phyloP scores from a whole-genome alignment of 2,888 invertebrate species.

The Bugula neritina region DNA sequence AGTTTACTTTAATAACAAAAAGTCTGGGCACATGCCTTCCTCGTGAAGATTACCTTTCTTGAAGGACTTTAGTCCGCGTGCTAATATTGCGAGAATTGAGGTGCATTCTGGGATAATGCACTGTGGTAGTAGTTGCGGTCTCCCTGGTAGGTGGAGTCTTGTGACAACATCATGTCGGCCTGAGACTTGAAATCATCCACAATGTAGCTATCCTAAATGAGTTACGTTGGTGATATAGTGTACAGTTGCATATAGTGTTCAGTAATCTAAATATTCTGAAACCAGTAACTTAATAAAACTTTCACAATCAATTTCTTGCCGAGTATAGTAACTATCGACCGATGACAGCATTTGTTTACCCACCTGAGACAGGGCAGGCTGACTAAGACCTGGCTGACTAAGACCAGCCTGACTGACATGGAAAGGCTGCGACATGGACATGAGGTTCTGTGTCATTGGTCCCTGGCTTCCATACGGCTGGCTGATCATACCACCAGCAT shows the following conservation, averaged over 20 bases:
- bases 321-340: too few species aligned
- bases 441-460: conserved; percentile 49
- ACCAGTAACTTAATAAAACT: too few species aligned
- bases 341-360: too few species aligned
- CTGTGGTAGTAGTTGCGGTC: conserved; percentile 54
- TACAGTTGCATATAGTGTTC: background rate
- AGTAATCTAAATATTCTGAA: too few species aligned
- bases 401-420: conserved; percentile 59
- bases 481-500: conserved; percentile 28
- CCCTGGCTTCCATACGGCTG: conserved; percentile 31
- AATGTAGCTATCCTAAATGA: conserved; percentile 78
- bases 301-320: too few species aligned
- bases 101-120: conserved; percentile 52
- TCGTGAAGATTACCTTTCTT: too few species aligned
- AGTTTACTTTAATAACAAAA: too few species aligned
- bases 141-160: conserved; percentile 80
- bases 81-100: conserved; percentile 45
- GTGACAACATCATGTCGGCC: conserved; percentile 87
- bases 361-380: conserved; percentile 19
- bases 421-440: conserved; percentile 54
- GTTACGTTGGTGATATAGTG: background rate
- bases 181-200: conserved; percentile 81
- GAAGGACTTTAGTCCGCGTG: too few species aligned
- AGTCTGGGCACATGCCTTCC: too few species aligned
- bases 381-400: conserved; percentile 63